Percentiles rank a stretch among this genome's conserved stretches.
Conservation (phyloP, 2,888 invertebrate species). For the Ennomos fuscantarius region DNA sequence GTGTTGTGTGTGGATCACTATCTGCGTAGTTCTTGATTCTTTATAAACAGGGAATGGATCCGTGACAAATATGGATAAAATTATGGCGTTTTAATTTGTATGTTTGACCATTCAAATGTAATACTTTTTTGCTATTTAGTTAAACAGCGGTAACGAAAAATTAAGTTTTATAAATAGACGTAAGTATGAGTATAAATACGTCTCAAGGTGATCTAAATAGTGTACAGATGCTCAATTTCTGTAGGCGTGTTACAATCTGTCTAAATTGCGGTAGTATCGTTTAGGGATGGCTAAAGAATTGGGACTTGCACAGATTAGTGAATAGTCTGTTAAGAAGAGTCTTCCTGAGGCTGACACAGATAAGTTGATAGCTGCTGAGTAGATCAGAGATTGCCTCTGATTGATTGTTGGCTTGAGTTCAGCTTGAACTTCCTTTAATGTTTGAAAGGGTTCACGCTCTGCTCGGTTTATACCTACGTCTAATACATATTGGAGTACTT, state of each 20-base stretch:
- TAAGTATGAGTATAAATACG: conserved; percentile 22
- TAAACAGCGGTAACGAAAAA: conserved; percentile 21
- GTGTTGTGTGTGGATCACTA: no score
- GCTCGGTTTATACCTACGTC: conserved; percentile 1
- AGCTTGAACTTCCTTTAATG: conserved; percentile 17
- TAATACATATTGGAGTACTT: background rate
- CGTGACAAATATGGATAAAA: no score
- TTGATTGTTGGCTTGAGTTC: conserved; percentile 15
- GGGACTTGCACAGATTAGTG: conserved; percentile 1
- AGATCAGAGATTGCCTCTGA: conserved; percentile 1
- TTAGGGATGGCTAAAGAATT: conserved; percentile 9
- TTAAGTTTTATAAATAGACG: conserved; percentile 29
- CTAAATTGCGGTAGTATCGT: conserved; percentile 12
- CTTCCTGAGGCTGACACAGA: conserved; percentile 5
- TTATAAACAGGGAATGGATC: no score
- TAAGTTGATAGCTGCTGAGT: background rate
- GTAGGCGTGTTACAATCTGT: conserved; percentile 22
- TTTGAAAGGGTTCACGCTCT: conserved; percentile 2
- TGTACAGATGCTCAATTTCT: conserved; percentile 16
- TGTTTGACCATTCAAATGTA: no score
- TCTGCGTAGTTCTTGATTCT: no score
- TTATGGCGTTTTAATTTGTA: no score
- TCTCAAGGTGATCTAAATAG: conserved; percentile 36
- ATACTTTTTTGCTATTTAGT: background rate
- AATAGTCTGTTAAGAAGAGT: background rate